Evolutionary conservation across 2,888 invertebrate genomes (phyloP).

Genomic region (Limenitis camilla): DNA sequence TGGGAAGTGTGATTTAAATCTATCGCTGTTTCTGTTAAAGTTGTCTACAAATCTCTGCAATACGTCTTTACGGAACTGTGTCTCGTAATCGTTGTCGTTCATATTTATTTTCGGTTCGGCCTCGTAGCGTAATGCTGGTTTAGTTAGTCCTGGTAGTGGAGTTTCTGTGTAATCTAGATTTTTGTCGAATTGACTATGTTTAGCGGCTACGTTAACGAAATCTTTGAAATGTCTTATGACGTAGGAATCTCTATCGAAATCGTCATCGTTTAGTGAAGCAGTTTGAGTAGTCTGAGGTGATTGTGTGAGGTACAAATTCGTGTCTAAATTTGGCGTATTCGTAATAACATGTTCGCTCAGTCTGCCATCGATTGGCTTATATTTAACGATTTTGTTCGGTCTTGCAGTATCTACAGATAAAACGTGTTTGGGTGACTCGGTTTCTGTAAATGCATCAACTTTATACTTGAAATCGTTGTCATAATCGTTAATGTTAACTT

Average conservation of each 20-base stretch:
- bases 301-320: constrained; percentile 32
- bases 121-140: constrained; percentile 26
- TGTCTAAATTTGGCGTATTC: constrained; percentile 15
- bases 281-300: constrained; percentile 27
- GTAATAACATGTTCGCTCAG: not conserved
- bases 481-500: constrained; percentile 38
- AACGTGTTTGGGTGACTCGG: constrained; percentile 29
- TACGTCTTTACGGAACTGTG: constrained; percentile 47
- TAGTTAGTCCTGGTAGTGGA: constrained; percentile 34
- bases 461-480: constrained; percentile 40
- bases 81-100: constrained; percentile 47
- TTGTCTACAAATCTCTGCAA: constrained; percentile 53
- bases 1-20: constrained; percentile 55
- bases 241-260: constrained; percentile 45
- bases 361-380: not conserved
- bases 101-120: constrained; percentile 21
- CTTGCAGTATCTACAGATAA: constrained; percentile 11
- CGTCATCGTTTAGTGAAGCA: constrained; percentile 25
- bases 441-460: constrained; percentile 35
- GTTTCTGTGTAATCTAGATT: constrained; percentile 34
- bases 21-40: constrained; percentile 55
- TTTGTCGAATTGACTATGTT: constrained; percentile 40
- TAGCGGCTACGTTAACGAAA: constrained; percentile 44
- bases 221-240: constrained; percentile 55
- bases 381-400: not conserved